Base-by-base conservation (phyloP, 2,113 vertebrate genomes). In the Carollia perspicillata region DNA sequence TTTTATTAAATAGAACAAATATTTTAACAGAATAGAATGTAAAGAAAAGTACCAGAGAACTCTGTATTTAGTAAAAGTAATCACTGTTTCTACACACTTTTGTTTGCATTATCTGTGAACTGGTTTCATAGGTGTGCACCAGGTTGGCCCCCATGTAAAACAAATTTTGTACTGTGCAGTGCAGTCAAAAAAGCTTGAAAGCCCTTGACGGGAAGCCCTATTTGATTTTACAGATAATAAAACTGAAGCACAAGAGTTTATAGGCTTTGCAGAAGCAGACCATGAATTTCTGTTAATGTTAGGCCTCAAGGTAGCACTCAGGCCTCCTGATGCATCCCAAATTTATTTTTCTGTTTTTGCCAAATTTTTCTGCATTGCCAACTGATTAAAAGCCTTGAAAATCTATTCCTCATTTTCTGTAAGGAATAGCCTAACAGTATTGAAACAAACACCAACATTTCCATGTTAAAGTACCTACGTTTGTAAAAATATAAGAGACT, bases 281-380 rank as follows among this genome's bases (percentile, higher is more conserved):
- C 33, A 35, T 79, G 85, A 89, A 74, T 84, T 87, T 95, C 90
- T 90, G 51, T 84, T 90, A 93, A 79, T 69, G 44, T 88, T 33
- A 69, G 26, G 12, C 33, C 44, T 94, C 30, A 44, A 40, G 26
- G 6, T 72, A 78, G 42, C 37, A 42, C 33, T 66, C 75, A 81
- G n/a, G 30, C 49, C 35, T 90, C 65, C 22, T 60, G 22, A 78
- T 44, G 75, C 30, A 89, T 35, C 79, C 40, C n/a, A 71, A 37
- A 13, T 78, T 65, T 60, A 89, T 63, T 66, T 87, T 87, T 87
- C 49, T 78, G 16, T 71, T 69, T 93, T n/a, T 80, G 69, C 23
- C 28, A 71, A 53, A 28, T 58, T 80, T 72, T 85, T 80, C 30
- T 84, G 14, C 13, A 40, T 84, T 80, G 8, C 23, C 28, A 84